Conservation (phyloP, 1,140 invertebrate genomes). For the Drosophila nigromelanica region DNA sequence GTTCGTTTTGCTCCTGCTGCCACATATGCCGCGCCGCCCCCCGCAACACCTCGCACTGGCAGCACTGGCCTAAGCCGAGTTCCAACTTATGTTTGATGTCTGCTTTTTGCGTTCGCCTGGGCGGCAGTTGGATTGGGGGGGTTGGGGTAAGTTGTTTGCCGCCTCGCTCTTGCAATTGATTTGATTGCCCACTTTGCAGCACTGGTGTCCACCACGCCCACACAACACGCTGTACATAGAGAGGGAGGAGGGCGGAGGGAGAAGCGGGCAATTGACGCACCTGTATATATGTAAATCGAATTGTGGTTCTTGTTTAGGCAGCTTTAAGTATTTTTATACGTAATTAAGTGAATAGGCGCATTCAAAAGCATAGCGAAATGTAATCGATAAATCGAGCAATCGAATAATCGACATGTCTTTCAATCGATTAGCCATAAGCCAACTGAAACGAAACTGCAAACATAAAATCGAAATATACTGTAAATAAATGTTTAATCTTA, state of each 20-base stretch:
- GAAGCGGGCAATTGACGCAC: background rate
- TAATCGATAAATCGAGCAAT: conserved; percentile 36
- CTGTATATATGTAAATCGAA: conserved; percentile 74
- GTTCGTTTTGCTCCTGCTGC: conserved; percentile 49
- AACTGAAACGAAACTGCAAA: conserved; percentile 53
- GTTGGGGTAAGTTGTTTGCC: conserved; percentile 26
- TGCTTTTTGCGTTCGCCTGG: conserved; percentile 28
- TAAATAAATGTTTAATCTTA: conserved; percentile 81
- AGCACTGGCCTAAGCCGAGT: conserved; percentile 49
- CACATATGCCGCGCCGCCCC: conserved; percentile 7
- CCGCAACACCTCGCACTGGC: conserved; percentile 9
- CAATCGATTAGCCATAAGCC: conserved; percentile 31
- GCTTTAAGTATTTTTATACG: conserved; percentile 83
- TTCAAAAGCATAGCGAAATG: conserved; percentile 9
- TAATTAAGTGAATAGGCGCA: conserved; percentile 65
- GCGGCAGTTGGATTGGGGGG: background rate
- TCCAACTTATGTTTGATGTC: conserved; percentile 73
- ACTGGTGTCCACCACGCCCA: conserved; percentile 34
- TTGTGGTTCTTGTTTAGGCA: conserved; percentile 66
- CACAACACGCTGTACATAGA: conserved; percentile 21
- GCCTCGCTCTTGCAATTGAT: conserved; percentile 38
- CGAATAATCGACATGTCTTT: conserved; percentile 24
- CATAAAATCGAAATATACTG: conserved; percentile 57
- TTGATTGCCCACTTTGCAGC: conserved; percentile 53
- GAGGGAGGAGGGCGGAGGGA: background rate